Conservation (phyloP, 2,113 vertebrate species). For the Pyxicephalus adspersus region DNA sequence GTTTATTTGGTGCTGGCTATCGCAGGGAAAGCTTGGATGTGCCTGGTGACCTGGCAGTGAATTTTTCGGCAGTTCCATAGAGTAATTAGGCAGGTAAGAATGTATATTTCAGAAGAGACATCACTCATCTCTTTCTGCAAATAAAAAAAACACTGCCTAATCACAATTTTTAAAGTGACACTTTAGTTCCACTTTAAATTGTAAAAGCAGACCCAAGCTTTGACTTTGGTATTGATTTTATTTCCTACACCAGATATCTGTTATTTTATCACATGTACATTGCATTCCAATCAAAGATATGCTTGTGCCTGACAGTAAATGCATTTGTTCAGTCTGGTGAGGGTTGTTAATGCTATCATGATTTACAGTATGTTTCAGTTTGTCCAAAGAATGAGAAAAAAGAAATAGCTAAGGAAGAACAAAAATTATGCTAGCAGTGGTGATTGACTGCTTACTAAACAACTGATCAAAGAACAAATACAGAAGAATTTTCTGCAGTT, state of each 20-base stretch:
- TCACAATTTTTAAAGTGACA: too few species aligned
- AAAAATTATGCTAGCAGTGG: neutral
- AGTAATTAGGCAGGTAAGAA: too few species aligned
- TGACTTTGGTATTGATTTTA: too few species aligned
- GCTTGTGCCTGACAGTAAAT: neutral
- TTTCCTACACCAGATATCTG: slow-evolving; percentile 57
- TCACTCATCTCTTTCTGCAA: too few species aligned
- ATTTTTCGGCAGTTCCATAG: too few species aligned
- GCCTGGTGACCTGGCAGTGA: too few species aligned
- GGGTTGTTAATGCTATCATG: slow-evolving; percentile 18
- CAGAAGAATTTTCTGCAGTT: neutral
- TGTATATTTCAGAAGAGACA: too few species aligned
- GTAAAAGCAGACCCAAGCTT: too few species aligned
- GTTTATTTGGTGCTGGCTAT: too few species aligned
- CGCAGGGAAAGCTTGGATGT: too few species aligned
- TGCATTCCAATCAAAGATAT: neutral
- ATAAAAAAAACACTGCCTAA: too few species aligned
- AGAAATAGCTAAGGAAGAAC: neutral
- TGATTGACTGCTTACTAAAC: neutral
- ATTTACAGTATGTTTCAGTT: slow-evolving; percentile 6
- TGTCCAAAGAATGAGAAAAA: slow-evolving; percentile 14
- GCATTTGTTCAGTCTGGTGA: neutral
- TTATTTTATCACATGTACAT: slow-evolving; percentile 39
- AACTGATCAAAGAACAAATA: neutral
- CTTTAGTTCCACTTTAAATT: too few species aligned